A percentile compares a stretch with the other conserved stretches of the same genome.
phyloP scores from a whole-genome alignment of 2,113 vertebrate genomes.

The Machaerirhynchus nigripectus region DNA sequence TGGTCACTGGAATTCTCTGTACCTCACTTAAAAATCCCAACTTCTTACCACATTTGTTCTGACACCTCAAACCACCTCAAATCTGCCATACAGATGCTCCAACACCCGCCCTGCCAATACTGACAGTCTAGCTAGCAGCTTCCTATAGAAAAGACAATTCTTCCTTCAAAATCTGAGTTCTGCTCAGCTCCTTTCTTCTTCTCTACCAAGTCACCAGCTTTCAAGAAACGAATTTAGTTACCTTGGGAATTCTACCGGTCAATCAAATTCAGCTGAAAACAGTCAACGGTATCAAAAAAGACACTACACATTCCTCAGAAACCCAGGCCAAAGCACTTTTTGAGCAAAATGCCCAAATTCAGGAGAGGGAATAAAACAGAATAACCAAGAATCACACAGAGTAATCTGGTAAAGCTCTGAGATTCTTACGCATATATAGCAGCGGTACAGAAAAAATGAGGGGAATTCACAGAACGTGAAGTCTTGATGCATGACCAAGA shows the following conservation, averaged over 20 bases:
- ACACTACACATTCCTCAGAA: background rate
- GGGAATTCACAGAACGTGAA: background rate
- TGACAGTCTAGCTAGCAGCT: background rate
- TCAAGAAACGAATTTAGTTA: background rate
- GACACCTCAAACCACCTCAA: background rate
- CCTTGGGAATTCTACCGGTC: background rate
- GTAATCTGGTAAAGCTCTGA: background rate
- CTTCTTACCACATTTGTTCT: background rate
- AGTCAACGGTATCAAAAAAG: background rate
- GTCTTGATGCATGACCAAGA: background rate
- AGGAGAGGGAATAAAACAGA: background rate
- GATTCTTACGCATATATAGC: rapidly evolving
- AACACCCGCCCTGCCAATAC: background rate
- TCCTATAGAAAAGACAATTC: background rate
- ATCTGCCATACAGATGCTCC: background rate
- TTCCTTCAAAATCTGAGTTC: background rate
- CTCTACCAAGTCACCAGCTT: background rate
- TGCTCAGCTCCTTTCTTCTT: background rate
- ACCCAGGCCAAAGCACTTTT: background rate
- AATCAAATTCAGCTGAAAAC: background rate
- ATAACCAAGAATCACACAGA: background rate
- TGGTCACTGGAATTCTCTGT: background rate
- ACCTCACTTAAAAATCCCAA: background rate
- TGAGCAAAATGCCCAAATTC: background rate
- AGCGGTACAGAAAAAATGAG: background rate